A percentile compares a stretch with the other conserved stretches of the same genome.
These are phyloP conservation scores for Orchesella flavescens DNA, from an alignment of 2,888 invertebrate species.

Conservation along the genomic window DNA sequence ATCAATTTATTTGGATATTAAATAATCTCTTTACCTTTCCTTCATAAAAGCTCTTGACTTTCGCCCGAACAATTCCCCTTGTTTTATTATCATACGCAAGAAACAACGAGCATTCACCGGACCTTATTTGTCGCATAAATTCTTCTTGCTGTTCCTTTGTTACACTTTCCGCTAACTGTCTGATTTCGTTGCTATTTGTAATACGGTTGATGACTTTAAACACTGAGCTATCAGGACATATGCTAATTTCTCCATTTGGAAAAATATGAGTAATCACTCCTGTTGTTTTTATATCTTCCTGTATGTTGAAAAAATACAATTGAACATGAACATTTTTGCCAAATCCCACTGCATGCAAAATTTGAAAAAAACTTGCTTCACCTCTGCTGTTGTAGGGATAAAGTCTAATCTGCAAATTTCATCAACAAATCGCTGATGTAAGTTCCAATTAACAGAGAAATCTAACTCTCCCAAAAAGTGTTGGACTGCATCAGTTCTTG, in stretches of 20 bases:
- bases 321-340: too few species aligned
- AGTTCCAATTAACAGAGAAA: neutral
- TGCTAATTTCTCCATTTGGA: neutral
- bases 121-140: neutral
- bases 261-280: neutral
- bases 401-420: slow-evolving; percentile 18
- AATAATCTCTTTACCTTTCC: neutral
- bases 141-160: neutral
- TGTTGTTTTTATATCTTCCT: neutral
- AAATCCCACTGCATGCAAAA: neutral
- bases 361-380: neutral
- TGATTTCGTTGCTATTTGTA: neutral
- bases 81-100: neutral
- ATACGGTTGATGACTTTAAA: neutral
- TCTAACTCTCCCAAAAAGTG: neutral
- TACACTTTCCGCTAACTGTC: neutral
- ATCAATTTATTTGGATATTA: neutral
- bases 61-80: neutral
- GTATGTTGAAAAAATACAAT: neutral
- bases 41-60: neutral
- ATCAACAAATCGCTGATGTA: slow-evolving; percentile 16
- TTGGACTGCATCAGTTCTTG: neutral
- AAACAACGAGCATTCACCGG: neutral
- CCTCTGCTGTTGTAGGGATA: neutral
- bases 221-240: neutral